These are phyloP conservation scores for Euwallacea fornicatus DNA, from an alignment of 1,140 invertebrate species.

Conservation along the genomic window DNA sequence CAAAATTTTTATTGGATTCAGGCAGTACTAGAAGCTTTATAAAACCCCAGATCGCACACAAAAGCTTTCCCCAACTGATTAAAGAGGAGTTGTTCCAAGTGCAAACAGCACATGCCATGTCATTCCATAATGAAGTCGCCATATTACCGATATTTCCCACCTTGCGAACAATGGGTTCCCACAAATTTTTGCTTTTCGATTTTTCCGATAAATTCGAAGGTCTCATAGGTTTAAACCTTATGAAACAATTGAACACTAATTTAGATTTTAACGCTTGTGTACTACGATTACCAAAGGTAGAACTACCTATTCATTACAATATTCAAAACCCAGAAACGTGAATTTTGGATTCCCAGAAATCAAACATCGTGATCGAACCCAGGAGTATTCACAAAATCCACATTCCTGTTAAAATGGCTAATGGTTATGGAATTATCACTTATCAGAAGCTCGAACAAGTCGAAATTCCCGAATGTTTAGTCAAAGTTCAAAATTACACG, in stretches of 20 bases:
- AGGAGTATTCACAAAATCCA: conserved; percentile 18
- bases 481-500: conserved; percentile 27
- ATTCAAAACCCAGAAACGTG: background rate
- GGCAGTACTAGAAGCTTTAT: conserved; percentile 33
- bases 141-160: conserved; percentile 20
- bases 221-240: conserved; percentile 20
- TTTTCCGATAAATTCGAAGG: conserved; percentile 24
- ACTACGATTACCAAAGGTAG: background rate
- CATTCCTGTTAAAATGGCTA: conserved; percentile 19
- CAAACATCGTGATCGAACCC: conserved; percentile 7
- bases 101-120: conserved; percentile 27
- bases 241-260: conserved; percentile 16
- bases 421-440: conserved; percentile 15
- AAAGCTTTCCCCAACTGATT: conserved; percentile 22
- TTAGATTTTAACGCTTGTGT: conserved; percentile 2
- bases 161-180: conserved; percentile 16
- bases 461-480: conserved; percentile 31
- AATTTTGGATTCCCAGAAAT: conserved; percentile 8
- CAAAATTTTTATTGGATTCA: conserved; percentile 35
- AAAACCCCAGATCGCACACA: conserved; percentile 26
- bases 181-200: conserved; percentile 18
- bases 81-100: conserved; percentile 25
- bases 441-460: conserved; percentile 27
- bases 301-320: background rate
- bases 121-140: conserved; percentile 27